Evolutionary conservation across 2,888 invertebrate species (phyloP), one percentile per base, ranked within the genome.

Genomic region (Leucania comma): DNA sequence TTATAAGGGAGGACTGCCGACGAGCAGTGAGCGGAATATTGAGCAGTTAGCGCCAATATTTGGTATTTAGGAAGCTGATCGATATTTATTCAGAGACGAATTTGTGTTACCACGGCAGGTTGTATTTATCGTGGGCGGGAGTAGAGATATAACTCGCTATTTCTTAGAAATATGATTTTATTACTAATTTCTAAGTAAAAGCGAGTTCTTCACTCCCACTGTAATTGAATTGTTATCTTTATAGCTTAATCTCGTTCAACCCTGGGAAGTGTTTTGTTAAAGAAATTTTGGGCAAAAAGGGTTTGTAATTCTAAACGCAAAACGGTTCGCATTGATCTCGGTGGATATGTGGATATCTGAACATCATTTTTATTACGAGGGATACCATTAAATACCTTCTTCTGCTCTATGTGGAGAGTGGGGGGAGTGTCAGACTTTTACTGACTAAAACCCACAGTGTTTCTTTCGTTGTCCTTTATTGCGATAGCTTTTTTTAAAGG

Each of bases 1-100:
- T 60, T 67, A 64, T n/a, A 46, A 32, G 64, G 64, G 70, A 64
- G 53, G 54, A 54, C 63, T 53, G 62, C 38, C 29, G 20, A 38
- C 12, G 57, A 50, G 63, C 32, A 58, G 72, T 68, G 77, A 61
- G 24, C 9, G 58, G 77, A 78, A 78, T 78, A 72, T 58, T 78
- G 73, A 78, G 35, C 20, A 62, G 77, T 10, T 2, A 0, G 32
- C 51, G 38, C 53, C 58, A 65, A 65, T 65, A 61, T 65, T 71
- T n/a, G 63, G 29, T 24, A 58, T 26, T 63, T 63, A 59, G 29
- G 54, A 60, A 50, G 24, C 10, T 63, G 50, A 73, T 74, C 75
- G 67, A 66, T 65, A 51, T 73, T 20, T 24, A 50, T 50, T 38
- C 22, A 9, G 17, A 42, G 9, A 32, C 5, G 50, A n/a, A 50